Base-by-base conservation (phyloP, 2,113 vertebrate species). In the Mesembrinibis cayennensis region DNA sequence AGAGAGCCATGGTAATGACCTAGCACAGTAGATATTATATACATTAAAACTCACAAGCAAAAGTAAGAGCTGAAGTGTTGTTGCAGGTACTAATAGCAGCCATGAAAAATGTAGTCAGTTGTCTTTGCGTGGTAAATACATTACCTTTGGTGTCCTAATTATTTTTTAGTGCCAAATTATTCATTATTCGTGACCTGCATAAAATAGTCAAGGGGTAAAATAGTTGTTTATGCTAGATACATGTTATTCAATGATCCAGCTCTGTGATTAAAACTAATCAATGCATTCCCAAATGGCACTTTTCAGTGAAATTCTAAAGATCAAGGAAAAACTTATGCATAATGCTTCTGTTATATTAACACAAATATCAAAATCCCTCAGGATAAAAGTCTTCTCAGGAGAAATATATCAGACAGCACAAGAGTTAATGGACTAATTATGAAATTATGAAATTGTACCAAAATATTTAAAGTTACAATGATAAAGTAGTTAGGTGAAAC, bases 251-350 rank as follows among this genome's bases (percentile, higher is more conserved):
- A 65, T 61, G 25, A 62, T 93, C 36, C 38, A 74, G 29, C 20
- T 90, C 52, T 82, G 4, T 95, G 36, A 94, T 91, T 96, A 96
- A 97, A 61, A 88, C 30, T 52, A 90, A 61, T 71, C 71, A 87
- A 82, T 85, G 49, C 29, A 83, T 92, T 95, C 83, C 67, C 76
- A 97, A 94, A 90, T 87, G 40, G 1, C 74, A 18, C 34, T 96
- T 67, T 67, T 55, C n/a, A 87, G 44, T 67, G 53, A 76, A 88
- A 89, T 95, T 62, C 72, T 92, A 53, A 71, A 78, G 14, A 92
- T 82, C 76, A 93, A 95, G 93, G 82, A 56, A 47, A 63, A 49
- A 55, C 34, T 47, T 87, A 82, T 5, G 8, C 29, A 72, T 73
- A 86, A 59, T 77, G 15, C 21, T 45, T 32, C 21, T 1, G 11